Evolutionary conservation across 2,888 invertebrate species (phyloP).

Genomic region (Apotomis capreana): DNA sequence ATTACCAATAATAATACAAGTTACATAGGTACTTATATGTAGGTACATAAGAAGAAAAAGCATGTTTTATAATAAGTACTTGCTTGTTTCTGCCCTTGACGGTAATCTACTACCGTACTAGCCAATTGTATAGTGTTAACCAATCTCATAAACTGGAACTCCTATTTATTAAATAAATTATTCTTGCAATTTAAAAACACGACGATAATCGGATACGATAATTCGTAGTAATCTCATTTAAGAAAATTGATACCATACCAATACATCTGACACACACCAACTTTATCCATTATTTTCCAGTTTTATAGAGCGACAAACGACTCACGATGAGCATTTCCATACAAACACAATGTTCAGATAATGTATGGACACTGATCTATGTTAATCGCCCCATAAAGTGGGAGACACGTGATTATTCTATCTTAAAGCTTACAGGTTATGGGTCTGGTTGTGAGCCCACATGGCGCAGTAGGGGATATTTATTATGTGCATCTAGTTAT

Average conservation of each 20-base stretch:
- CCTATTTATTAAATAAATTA: background rate
- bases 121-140: too few species aligned
- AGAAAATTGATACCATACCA: constrained; percentile 4
- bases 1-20: too few species aligned
- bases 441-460: constrained; percentile 18
- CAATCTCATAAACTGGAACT: too few species aligned
- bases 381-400: constrained; percentile 25
- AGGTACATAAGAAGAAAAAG: too few species aligned
- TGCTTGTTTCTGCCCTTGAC: too few species aligned
- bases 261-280: constrained; percentile 1
- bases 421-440: constrained; percentile 26
- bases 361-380: constrained; percentile 32
- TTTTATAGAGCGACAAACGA: constrained; percentile 26
- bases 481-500: background rate
- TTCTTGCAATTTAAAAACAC: background rate
- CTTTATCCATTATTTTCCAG: constrained; percentile 15
- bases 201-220: background rate
- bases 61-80: too few species aligned
- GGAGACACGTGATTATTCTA: constrained; percentile 27
- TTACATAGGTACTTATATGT: too few species aligned
- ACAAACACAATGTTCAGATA: constrained; percentile 12
- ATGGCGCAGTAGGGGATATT: constrained; percentile 4
- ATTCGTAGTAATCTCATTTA: background rate
- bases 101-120: too few species aligned
- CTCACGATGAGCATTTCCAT: constrained; percentile 19